Evolutionary conservation across 1,140 invertebrate genomes (phyloP), one percentile per base, ranked within the genome.

Genomic region (Pogonomyrmex californicus): DNA sequence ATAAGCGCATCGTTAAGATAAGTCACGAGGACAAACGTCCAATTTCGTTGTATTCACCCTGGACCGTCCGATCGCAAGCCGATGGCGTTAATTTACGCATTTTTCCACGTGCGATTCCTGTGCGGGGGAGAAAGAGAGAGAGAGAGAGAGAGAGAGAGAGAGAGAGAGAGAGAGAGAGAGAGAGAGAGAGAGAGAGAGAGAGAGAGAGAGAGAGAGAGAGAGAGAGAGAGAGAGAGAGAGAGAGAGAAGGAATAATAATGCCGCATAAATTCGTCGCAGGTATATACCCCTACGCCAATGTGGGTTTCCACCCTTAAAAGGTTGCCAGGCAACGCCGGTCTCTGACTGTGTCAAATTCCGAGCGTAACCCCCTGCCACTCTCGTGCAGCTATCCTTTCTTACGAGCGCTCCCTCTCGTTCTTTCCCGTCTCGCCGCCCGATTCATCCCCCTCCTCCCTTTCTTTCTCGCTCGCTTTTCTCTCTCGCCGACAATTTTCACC

Each of bases 301-400:
- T 93, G 90, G 76, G 92, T 87, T 91, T 92, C 91, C 92, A 93
- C 92, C 92, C 92, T 91, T 90, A 91, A 82, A 23, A 93, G 89
- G 94, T 94, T 95, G 94, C 94, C 93, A 90, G 77, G 94, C 94
- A 94, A 94, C 94, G 87, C 89, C 79, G 91, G 88, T 76, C 92
- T 94, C 94, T 94, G 88, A 94, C 94, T 94, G 94, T 95, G 94
- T 94, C 94, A 94, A 94, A 94, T 93, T 93, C 90, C 66, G 87
- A 93, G 90, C 91, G 91, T 88, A 78, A 90, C 75, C 87, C 82
- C 60, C 82, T 51, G 63, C 62, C 12, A 41, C 12, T 56, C 23
- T 38, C 70, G 4, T 10, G 44, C 23, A 23, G 60, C 89, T 71
- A 71, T 87, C 89, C 81, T 89, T 90, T 90, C 88, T 90, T 86